A percentile compares a stretch with the other conserved stretches of the same genome.
Conservation (phyloP, 2,888 invertebrate species). For the Polia nebulosa region DNA sequence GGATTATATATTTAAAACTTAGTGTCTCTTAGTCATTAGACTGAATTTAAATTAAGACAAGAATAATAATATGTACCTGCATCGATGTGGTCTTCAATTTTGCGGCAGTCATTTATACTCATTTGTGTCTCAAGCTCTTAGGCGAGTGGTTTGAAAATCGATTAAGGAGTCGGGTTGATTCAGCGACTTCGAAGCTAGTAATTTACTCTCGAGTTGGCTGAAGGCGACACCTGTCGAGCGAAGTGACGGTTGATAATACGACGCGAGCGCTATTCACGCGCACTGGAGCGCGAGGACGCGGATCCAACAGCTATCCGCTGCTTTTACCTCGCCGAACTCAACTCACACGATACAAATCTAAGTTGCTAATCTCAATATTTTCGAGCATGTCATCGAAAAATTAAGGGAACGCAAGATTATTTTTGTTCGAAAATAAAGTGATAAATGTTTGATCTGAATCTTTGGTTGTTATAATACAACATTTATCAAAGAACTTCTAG, state of each 20-base stretch:
- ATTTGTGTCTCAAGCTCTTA: constrained; percentile 76
- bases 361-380: constrained; percentile 22
- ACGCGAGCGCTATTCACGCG: constrained; percentile 87
- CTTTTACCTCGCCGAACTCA: constrained; percentile 59
- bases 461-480: constrained; percentile 70
- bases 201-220: constrained; percentile 90
- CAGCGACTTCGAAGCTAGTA: constrained; percentile 89
- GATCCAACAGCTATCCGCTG: constrained; percentile 71
- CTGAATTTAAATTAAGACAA: constrained; percentile 38
- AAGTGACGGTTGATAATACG: constrained; percentile 90
- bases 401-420: constrained; percentile 4
- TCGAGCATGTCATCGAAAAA: neutral
- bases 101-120: constrained; percentile 75
- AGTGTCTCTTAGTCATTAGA: constrained; percentile 9
- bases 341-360: constrained; percentile 53
- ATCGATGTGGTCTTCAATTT: constrained; percentile 60
- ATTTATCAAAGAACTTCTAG: constrained; percentile 84
- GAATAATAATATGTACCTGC: constrained; percentile 64
- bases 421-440: constrained; percentile 10
- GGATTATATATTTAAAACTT: constrained; percentile 14
- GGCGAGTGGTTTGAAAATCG: constrained; percentile 86
- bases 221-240: constrained; percentile 90
- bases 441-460: constrained; percentile 58
- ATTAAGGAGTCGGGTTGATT: constrained; percentile 88
- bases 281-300: constrained; percentile 81